Evolutionary conservation across 2,888 invertebrate species (phyloP).

Genomic region (Sylvicola cinctus): DNA sequence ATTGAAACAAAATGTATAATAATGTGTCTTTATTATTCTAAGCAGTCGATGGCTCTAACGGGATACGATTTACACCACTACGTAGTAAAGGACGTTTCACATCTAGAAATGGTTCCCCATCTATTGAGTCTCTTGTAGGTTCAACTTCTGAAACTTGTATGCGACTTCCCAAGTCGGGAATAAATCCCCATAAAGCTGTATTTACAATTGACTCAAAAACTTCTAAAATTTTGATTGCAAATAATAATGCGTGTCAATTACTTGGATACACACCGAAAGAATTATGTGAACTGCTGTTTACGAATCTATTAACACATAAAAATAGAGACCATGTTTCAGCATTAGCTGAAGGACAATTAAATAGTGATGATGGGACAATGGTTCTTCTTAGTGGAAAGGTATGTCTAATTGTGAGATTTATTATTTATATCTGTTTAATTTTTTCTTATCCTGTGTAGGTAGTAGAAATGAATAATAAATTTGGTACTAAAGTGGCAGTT

Average conservation of each 20-base stretch:
- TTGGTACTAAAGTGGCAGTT: constrained; percentile 34
- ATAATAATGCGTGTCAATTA: constrained; percentile 41
- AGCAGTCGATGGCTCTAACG: constrained; percentile 32
- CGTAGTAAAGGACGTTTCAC: constrained; percentile 17
- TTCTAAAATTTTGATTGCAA: constrained; percentile 44
- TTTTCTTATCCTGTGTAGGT: constrained; percentile 19
- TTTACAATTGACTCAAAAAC: constrained; percentile 42
- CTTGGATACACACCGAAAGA: constrained; percentile 34
- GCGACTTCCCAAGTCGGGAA: constrained; percentile 26
- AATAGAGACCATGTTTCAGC: constrained; percentile 29
- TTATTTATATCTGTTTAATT: constrained; percentile 5
- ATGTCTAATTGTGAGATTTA: constrained; percentile 6
- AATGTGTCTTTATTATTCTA: too few relatives aligned
- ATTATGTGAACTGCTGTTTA: constrained; percentile 28
- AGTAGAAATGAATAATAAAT: constrained; percentile 37
- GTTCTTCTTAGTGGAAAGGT: constrained; percentile 42
- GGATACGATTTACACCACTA: constrained; percentile 30
- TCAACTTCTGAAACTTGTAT: constrained; percentile 26
- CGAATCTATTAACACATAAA: constrained; percentile 30
- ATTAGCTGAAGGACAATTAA: constrained; percentile 28
- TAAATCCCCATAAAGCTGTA: constrained; percentile 44
- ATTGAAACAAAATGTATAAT: too few relatives aligned
- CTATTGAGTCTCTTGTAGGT: constrained; percentile 10
- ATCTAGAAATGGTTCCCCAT: constrained; percentile 20
- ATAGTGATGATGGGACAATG: constrained; percentile 34